Evolutionary conservation across 2,888 invertebrate genomes (phyloP).

Genomic region (Drosophila pegasa): DNA sequence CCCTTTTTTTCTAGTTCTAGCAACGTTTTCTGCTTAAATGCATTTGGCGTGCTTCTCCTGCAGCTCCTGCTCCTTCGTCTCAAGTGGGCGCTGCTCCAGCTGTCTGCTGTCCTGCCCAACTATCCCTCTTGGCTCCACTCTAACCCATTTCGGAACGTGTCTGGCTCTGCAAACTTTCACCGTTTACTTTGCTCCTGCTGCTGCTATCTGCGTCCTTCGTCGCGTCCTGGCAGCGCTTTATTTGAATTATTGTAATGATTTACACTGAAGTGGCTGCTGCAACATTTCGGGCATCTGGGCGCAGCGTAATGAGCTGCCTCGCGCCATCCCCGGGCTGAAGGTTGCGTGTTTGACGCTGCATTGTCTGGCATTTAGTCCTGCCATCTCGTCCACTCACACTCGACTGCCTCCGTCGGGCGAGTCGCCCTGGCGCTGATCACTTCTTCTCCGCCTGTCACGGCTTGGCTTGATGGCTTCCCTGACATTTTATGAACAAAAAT

Average conservation of each 20-base stretch:
- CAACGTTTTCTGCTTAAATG: conserved; percentile 71
- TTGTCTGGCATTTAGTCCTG: conserved; percentile 44
- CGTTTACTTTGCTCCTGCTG: conserved; percentile 55
- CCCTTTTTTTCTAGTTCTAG: conserved; percentile 28
- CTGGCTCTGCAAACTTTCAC: conserved; percentile 63
- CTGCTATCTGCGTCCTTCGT: conserved; percentile 22
- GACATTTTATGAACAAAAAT: conserved; percentile 11
- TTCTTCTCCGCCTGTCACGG: conserved; percentile 21
- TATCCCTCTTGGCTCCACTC: conserved; percentile 9
- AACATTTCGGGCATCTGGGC: conserved; percentile 50
- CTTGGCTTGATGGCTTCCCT: conserved; percentile 36
- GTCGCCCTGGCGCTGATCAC: conserved; percentile 46
- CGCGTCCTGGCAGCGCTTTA: conserved; percentile 42
- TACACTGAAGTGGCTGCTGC: conserved; percentile 64
- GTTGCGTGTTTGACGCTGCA: conserved; percentile 38
- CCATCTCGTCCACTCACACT: conserved; percentile 20
- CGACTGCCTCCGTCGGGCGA: conserved; percentile 10
- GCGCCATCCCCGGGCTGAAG: conserved; percentile 29
- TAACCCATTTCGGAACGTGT: conserved; percentile 28
- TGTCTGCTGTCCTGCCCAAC: conserved; percentile 32
- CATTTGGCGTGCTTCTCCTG: conserved; percentile 52
- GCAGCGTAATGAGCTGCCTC: conserved; percentile 49
- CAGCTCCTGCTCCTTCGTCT: conserved; percentile 51
- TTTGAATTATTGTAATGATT: conserved; percentile 77
- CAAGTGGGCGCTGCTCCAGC: conserved; percentile 54